Evolutionary conservation across 2,113 vertebrate genomes (phyloP), one percentile per base, ranked within the genome.

Genomic region (Scytalopus superciliaris): DNA sequence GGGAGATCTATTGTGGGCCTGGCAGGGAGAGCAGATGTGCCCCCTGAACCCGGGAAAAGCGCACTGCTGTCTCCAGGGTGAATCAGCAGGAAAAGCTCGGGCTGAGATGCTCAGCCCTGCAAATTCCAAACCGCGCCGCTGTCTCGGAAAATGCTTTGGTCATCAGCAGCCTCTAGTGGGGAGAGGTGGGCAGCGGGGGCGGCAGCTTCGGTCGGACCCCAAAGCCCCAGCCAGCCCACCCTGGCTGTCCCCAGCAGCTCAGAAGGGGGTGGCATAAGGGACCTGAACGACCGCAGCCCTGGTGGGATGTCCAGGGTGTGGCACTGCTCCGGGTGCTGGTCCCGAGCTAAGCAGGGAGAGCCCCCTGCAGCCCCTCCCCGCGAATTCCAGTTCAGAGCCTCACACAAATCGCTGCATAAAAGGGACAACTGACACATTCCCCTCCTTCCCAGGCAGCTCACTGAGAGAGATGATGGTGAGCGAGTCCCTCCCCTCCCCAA

Each of bases 101-200:
- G 74, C 78, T 0, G 1, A 72, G 72, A 92, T 83, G 87, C 67
- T 76, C 82, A 81, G 52, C 73, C 12, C 59, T 52, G 47, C 35
- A 35, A 70, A 89, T 55, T 77, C 21, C 23, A 91, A 66, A 72
- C 44, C 62, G 52, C 0, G 2, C 39, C 12, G 75, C 42, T 69
- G 56, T 2, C 4, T 24, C 85, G 5, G 55, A 19, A 62, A 84
- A 87, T 56, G 21, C 57, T 82, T 78, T 49, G 90, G 52, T 72
- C 93, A 73, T 79, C 93, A 96, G 96, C 96, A 97, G 81, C 96
- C 95, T 95, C 94, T 95, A 97, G 95, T 9, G 95, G 96, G 87
- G 77, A 94, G 67, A 90, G 17, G 12, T 15, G 10, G 14, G 7
- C n/a, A 85, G 73, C 28, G 0, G 2, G 24, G 31, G 9, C 3